Percentiles rank a stretch among this genome's conserved stretches.
These are phyloP conservation scores for Urocolius indicus DNA, from an alignment of 2,113 vertebrate species.

Conservation along the genomic window DNA sequence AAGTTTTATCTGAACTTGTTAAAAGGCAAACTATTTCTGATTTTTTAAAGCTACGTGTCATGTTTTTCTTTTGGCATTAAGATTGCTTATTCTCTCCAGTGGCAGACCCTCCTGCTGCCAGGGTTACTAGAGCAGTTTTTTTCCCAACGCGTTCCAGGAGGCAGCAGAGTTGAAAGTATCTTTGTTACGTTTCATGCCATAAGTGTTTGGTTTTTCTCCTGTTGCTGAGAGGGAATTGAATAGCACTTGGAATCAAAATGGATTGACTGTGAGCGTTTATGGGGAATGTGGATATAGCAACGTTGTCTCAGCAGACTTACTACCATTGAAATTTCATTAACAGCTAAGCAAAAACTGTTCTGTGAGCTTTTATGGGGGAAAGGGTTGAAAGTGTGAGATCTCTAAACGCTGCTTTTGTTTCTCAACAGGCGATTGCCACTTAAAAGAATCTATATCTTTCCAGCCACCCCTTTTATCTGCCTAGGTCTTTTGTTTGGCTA, in stretches of 20 bases:
- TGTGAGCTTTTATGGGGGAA: neutral
- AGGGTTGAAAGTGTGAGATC: neutral
- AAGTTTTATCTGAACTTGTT: neutral
- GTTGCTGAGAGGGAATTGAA: neutral
- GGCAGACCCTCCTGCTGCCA: neutral
- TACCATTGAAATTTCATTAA: neutral
- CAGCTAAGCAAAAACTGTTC: neutral
- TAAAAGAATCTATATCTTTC: neutral
- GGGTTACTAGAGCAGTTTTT: neutral
- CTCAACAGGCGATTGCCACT: neutral
- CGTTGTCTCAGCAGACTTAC: neutral
- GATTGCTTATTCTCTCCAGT: neutral
- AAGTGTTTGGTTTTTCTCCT: neutral
- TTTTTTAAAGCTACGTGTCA: neutral
- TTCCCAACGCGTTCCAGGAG: neutral
- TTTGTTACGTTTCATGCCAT: neutral
- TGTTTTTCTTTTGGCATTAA: neutral
- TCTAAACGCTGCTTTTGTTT: neutral
- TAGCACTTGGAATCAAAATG: neutral
- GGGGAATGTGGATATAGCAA: neutral
- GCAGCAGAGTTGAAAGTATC: neutral
- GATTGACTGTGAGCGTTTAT: neutral
- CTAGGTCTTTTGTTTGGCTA: neutral
- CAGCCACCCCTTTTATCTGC: neutral
- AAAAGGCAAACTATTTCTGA: neutral